These are phyloP conservation scores for Drosophila azteca DNA, from an alignment of 1,140 invertebrate species.

Conservation along the genomic window DNA sequence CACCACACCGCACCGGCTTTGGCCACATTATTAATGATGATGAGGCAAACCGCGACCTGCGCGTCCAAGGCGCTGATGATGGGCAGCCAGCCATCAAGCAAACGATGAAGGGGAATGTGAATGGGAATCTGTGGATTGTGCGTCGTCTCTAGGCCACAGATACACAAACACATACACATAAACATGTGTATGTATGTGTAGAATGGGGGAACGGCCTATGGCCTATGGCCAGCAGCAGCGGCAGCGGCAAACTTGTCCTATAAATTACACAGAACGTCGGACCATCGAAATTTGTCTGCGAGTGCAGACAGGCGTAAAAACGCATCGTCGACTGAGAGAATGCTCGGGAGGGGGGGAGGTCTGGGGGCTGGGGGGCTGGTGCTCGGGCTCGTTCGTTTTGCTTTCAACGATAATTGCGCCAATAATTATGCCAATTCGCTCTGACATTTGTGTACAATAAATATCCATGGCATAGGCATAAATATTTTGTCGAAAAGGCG, in stretches of 20 bases:
- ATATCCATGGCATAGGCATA: slow-evolving; percentile 57
- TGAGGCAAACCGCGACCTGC: slow-evolving; percentile 20
- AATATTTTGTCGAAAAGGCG: slow-evolving; percentile 47
- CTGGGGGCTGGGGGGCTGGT: no score
- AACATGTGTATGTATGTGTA: neutral
- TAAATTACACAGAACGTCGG: slow-evolving; percentile 58
- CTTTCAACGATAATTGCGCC: slow-evolving; percentile 62
- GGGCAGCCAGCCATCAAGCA: slow-evolving; percentile 46
- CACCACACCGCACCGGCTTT: slow-evolving; percentile 15
- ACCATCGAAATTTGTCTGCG: slow-evolving; percentile 55
- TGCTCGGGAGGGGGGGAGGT: no score
- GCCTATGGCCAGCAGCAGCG: no score
- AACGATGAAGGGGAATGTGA: slow-evolving; percentile 31
- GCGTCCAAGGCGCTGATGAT: slow-evolving; percentile 50
- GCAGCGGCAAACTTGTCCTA: slow-evolving; percentile 29
- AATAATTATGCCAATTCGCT: slow-evolving; percentile 75
- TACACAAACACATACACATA: neutral
- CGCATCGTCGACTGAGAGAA: slow-evolving; percentile 30
- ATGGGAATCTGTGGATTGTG: neutral
- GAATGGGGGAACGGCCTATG: neutral
- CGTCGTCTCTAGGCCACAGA: slow-evolving; percentile 32
- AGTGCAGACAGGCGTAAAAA: slow-evolving; percentile 71
- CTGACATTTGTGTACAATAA: slow-evolving; percentile 67
- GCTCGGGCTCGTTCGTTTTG: slow-evolving; percentile 7
- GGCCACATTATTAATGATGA: slow-evolving; percentile 74